Conservation (phyloP, 2,888 invertebrate genomes). For the Drosophila mettleri region DNA sequence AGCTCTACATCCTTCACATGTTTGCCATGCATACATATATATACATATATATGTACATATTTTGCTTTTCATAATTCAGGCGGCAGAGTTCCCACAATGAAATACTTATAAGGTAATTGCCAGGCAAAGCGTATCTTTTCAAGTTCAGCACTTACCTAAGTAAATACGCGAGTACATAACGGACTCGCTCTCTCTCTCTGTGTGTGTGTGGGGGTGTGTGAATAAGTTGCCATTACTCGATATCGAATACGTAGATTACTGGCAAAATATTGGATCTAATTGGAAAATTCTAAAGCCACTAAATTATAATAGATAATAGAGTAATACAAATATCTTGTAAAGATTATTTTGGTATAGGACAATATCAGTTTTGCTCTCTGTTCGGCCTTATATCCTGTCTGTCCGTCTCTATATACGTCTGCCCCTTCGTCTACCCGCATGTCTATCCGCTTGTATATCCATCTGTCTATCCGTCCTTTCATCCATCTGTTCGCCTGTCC, state of each 20-base stretch:
- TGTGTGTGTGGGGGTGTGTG: conserved; percentile 13
- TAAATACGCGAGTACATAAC: conserved; percentile 40
- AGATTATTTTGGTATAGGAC: no score
- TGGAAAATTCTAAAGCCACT: background rate
- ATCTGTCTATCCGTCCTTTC: background rate
- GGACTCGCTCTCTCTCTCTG: background rate
- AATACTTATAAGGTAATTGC: conserved; percentile 53
- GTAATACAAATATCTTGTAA: no score
- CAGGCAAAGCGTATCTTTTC: conserved; percentile 59
- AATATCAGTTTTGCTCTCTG: no score
- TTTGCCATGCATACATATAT: background rate
- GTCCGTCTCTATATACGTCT: no score
- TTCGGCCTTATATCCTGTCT: background rate
- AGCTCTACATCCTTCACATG: conserved; percentile 15
- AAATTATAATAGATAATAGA: background rate
- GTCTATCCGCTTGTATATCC: no score
- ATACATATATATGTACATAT: background rate
- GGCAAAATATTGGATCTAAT: background rate
- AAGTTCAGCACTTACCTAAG: conserved; percentile 60
- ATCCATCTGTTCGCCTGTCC: no score
- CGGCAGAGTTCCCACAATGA: conserved; percentile 40
- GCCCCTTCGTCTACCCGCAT: no score
- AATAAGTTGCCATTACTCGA: conserved; percentile 29
- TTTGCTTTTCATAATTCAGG: conserved; percentile 27
- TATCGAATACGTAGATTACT: background rate